Base-by-base conservation (phyloP, 1,140 invertebrate species). In the Lysiphlebus fabarum region DNA sequence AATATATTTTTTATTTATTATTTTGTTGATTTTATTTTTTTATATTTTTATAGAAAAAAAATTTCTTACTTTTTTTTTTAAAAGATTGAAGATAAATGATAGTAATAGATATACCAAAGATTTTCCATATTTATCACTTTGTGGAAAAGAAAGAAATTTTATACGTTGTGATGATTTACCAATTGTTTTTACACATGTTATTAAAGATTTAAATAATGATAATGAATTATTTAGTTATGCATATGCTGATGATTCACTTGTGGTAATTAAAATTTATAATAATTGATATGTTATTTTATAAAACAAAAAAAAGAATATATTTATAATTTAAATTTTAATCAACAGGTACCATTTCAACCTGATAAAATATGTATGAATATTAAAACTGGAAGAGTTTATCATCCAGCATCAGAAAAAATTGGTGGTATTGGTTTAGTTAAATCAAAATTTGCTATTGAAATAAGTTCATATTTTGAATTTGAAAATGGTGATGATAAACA, bases 21-120 rank as follows among this genome's bases (percentile, higher is more conserved):
- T 60, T 54, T 55, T 38, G 49, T n/a, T 17, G 42, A 7, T 45
- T 11, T 50, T 59, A 42, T 59, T 43, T 49, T 81, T 84, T 51
- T n/a, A n/a, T n/a, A 0, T 26, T 26, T 26, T 26, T 26, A 14
- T 71, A 90, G 95, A 98, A 67, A 95, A 94, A 75, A 89, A 92
- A 68, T 98, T 98, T 77, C 78, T 98, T n/a, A 81, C 86, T 61
- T 98, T 99, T 71, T 98, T 99, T 79, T 98, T 96, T 72, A 89
- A 86, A 70, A 84, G 89, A 59, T 75, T 98, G 7, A 82, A 84
- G 66, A 60, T 82, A 40, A 98, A 98, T 78, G 81, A 85, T 42
- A 91, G 87, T n/a, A 84, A 82, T 2, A 81, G 87, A 64, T 96
- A 95, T 74, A 67, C 74, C 68, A 76, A 81, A 43, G 85, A 92